Evolutionary conservation across 2,797 vertebrate genomes (phyloP).

Genomic region (Triplophysa yarkandensis): DNA sequence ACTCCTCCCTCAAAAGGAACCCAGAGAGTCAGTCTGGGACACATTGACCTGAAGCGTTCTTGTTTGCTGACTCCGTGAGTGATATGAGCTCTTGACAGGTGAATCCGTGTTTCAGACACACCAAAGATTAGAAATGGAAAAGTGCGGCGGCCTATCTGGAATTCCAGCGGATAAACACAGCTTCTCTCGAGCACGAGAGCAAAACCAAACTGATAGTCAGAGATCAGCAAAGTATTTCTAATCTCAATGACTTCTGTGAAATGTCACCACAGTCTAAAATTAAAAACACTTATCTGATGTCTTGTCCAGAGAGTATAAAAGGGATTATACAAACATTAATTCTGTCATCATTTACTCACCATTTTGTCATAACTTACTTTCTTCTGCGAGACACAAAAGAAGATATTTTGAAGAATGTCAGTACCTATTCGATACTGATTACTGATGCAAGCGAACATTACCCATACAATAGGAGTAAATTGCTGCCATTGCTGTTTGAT

Average conservation of each 20-base stretch:
- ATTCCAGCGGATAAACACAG: constrained; percentile 64
- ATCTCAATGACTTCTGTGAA: constrained; percentile 52
- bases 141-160: constrained; percentile 54
- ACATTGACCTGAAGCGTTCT: background rate
- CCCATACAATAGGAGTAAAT: no score
- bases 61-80: background rate
- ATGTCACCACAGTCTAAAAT: constrained; percentile 61
- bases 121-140: constrained; percentile 6
- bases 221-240: constrained; percentile 64
- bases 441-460: no score
- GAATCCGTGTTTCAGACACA: background rate
- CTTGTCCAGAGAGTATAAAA: constrained; percentile 18
- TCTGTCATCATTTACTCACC: no score
- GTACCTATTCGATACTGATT: no score
- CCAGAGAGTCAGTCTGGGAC: background rate
- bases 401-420: no score
- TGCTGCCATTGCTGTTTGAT: no score
- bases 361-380: no score
- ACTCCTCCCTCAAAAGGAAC: background rate
- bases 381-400: no score
- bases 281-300: constrained; percentile 54
- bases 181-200: constrained; percentile 51
- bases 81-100: background rate
- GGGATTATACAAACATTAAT: no score
- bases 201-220: constrained; percentile 52